A percentile compares a stretch with the other conserved stretches of the same genome.
phyloP scores from a whole-genome alignment of 2,113 vertebrate species.

The Semnornis frantzii region DNA sequence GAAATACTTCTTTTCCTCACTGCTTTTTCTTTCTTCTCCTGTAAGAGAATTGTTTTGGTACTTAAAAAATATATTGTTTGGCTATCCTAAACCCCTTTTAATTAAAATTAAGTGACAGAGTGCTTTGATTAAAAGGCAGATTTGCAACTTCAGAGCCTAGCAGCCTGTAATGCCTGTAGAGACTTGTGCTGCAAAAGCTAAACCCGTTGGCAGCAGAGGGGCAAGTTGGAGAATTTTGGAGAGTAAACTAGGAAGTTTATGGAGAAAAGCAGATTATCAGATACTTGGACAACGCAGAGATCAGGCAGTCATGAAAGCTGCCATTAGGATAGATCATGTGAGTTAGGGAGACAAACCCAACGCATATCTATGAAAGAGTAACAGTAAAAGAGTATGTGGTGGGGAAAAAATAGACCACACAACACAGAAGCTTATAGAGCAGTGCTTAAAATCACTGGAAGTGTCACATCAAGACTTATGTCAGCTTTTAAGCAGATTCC shows the following conservation, averaged over 20 bases:
- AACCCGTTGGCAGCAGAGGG: not conserved
- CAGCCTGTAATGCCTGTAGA: not conserved
- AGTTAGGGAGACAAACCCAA: not conserved
- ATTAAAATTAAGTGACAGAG: not conserved
- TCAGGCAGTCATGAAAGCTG: not conserved
- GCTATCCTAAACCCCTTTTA: not conserved
- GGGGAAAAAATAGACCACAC: not conserved
- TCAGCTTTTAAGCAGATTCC: not conserved
- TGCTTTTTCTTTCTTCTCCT: not conserved
- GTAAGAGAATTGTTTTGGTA: not conserved
- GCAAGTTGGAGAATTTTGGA: not conserved
- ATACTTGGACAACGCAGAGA: not conserved
- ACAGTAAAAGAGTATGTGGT: fast-evolving
- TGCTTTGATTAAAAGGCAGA: not conserved
- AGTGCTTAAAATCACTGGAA: not conserved
- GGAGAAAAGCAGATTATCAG: not conserved
- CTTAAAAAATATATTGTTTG: not conserved
- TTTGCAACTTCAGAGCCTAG: not conserved
- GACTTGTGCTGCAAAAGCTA: not conserved
- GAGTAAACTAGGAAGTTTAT: not conserved
- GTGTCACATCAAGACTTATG: not conserved
- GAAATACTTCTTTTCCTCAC: not conserved
- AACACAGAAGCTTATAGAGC: not conserved
- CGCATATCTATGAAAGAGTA: not conserved
- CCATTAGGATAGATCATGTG: not conserved